Evolutionary conservation across 1,140 invertebrate species (phyloP), one percentile per base, ranked within the genome.

Genomic region (Ephestia elutella): DNA sequence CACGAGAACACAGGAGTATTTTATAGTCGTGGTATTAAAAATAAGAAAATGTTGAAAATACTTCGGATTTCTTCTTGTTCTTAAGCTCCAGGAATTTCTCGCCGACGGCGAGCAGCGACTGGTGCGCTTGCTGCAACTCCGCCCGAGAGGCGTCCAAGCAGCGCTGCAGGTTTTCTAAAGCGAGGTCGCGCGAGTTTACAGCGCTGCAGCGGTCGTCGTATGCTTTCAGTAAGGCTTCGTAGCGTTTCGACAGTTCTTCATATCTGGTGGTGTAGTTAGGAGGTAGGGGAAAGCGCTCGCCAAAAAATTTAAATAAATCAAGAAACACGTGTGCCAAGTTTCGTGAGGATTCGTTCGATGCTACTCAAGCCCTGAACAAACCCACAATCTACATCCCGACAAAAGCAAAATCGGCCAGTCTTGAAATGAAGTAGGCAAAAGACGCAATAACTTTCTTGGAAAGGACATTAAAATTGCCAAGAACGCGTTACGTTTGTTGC

Each of bases 231-330:
- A 87, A 60, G 0, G 66, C 18, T 49, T 76, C 65, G 60, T 87
- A 82, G 3, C 73, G 73, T 54, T 81, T 80, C 18, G 73, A 75
- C 48, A 87, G 62, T 59, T 87, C 78, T 72, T 85, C 79, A 48
- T 85, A 85, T 62, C 84, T 87, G 38, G 11, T 32, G 15, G 38
- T 15, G 7, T n/a, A 15, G 7, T 44, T 49, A 56, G 2, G 2
- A 32, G 5, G 35, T 32, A 20, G 4, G 9, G 30, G 30, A 9
- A 32, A 32, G 4, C 21, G 21, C n/a, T n/a, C n/a, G n/a, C n/a
- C n/a, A n/a, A n/a, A n/a, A n/a, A n/a, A n/a, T n/a, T n/a, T n/a
- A n/a, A n/a, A n/a, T n/a, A n/a, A n/a, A n/a, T n/a, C n/a, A n/a
- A n/a, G n/a, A n/a, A n/a, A n/a, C n/a, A n/a, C n/a, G n/a, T n/a